Conservation (phyloP, 2,797 vertebrate species). For the Gymnodraco acuticeps region DNA sequence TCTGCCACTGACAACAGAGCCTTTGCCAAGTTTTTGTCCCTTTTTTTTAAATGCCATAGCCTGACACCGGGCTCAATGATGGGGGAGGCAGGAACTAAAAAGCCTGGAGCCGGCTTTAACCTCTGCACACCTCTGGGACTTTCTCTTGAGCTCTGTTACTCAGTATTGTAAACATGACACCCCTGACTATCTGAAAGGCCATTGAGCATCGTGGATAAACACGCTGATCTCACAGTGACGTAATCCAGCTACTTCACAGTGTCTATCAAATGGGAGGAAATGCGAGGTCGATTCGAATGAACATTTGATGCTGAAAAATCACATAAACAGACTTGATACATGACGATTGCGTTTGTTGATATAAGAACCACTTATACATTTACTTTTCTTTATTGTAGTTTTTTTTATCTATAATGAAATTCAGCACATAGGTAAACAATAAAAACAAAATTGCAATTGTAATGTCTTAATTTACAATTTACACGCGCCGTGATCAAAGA, state of each 20-base stretch:
- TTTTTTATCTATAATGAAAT: neutral
- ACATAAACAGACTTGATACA: neutral
- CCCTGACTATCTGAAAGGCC: constrained; percentile 43
- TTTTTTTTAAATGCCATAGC: constrained; percentile 71
- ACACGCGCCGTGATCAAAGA: too few species aligned
- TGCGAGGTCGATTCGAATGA: too few species aligned
- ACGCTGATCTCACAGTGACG: constrained; percentile 20
- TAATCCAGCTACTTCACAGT: constrained; percentile 23
- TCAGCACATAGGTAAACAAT: neutral
- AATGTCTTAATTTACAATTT: too few species aligned
- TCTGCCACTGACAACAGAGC: constrained; percentile 63
- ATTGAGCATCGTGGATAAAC: constrained; percentile 38
- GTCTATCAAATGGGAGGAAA: constrained; percentile 2
- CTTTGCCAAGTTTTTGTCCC: constrained; percentile 68
- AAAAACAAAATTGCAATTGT: too few species aligned
- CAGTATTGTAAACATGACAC: constrained; percentile 52
- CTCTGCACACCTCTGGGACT: constrained; percentile 57
- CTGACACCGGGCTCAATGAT: constrained; percentile 58
- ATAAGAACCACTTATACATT: neutral
- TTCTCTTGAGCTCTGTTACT: constrained; percentile 43
- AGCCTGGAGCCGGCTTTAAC: constrained; percentile 70
- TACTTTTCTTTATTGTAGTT: too few species aligned
- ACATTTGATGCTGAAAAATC: neutral
- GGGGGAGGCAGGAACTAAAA: constrained; percentile 29
- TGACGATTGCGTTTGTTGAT: neutral